Conservation (phyloP, 1,140 invertebrate genomes). For the Brachystomella parvula region DNA sequence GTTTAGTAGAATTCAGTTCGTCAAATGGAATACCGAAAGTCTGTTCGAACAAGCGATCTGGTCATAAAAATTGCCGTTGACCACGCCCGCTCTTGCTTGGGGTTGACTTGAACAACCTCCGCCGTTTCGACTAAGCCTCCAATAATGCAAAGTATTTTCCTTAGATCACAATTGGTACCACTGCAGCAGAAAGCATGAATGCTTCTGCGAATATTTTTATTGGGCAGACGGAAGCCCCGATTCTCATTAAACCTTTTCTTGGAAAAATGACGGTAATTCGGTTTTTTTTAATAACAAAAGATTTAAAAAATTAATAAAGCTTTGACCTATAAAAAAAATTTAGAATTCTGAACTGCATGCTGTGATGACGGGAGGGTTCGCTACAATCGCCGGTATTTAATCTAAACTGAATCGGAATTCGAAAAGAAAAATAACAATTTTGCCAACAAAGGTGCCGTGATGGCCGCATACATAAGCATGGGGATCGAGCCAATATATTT, state of each 20-base stretch:
- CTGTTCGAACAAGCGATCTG: too few species aligned
- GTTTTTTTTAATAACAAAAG: too few species aligned
- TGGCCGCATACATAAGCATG: conserved; percentile 85
- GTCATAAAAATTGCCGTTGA: too few species aligned
- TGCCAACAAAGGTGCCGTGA: conserved; percentile 58
- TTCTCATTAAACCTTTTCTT: conserved; percentile 80
- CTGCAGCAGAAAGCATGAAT: conserved; percentile 82
- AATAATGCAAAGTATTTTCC: not conserved
- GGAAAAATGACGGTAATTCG: conserved; percentile 65
- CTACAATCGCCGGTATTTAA: conserved; percentile 71
- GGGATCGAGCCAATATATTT: conserved; percentile 73
- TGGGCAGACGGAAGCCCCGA: conserved; percentile 70
- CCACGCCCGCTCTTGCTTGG: too few species aligned
- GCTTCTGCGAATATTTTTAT: conserved; percentile 51
- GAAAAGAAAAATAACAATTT: not conserved
- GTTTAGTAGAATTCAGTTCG: conserved; percentile 27
- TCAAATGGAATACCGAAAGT: conserved; percentile 12
- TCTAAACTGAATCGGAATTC: too few species aligned
- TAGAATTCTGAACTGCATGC: conserved; percentile 85
- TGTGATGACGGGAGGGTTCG: conserved; percentile 78
- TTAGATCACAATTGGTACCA: conserved; percentile 62
- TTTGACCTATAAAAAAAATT: too few species aligned
- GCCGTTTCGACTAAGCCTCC: too few species aligned
- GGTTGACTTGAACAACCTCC: too few species aligned
- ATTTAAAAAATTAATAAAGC: too few species aligned